phyloP scores from a whole-genome alignment of 2,113 vertebrate genomes.

The Scophthalmus maximus region DNA sequence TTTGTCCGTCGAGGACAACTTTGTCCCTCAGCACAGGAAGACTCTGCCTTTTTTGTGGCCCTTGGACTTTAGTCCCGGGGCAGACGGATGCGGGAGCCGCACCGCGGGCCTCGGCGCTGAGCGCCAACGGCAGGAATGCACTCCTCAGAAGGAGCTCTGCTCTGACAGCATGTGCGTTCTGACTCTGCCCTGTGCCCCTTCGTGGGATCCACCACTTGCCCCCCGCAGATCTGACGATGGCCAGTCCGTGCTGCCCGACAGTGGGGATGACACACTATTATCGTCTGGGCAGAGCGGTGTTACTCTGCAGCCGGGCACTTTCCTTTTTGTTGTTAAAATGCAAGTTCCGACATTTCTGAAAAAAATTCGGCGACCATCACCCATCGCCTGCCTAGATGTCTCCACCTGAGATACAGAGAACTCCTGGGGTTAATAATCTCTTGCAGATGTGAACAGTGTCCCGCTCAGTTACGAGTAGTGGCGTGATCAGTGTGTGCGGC shows the following conservation, averaged over 20 bases:
- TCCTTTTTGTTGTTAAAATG: slow-evolving; percentile 12
- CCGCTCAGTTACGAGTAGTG: background rate
- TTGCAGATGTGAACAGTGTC: slow-evolving; percentile 1
- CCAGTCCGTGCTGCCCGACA: slow-evolving; percentile 20
- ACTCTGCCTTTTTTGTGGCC: too few species aligned
- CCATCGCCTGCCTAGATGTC: background rate
- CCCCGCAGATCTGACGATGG: slow-evolving; percentile 16
- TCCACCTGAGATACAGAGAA: background rate
- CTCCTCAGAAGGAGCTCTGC: slow-evolving; percentile 13
- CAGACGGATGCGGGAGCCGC: slow-evolving; percentile 15
- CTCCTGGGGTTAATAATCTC: background rate
- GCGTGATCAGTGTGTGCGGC: fast-evolving
- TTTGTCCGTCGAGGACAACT: background rate
- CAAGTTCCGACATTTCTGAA: slow-evolving; percentile 4
- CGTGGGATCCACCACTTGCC: slow-evolving; percentile 42
- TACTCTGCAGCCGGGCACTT: slow-evolving; percentile 2
- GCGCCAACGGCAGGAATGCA: slow-evolving; percentile 2
- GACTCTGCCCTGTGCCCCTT: slow-evolving; percentile 26
- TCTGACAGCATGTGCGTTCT: slow-evolving; percentile 46
- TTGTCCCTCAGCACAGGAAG: background rate
- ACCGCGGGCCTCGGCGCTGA: slow-evolving; percentile 9
- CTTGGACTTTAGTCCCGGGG: background rate
- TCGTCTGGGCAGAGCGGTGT: slow-evolving; percentile 15
- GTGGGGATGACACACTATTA: slow-evolving; percentile 26
- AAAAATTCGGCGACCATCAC: too few species aligned